Base-by-base conservation (phyloP, 2,888 invertebrate species). In the Prenolepis imparis region DNA sequence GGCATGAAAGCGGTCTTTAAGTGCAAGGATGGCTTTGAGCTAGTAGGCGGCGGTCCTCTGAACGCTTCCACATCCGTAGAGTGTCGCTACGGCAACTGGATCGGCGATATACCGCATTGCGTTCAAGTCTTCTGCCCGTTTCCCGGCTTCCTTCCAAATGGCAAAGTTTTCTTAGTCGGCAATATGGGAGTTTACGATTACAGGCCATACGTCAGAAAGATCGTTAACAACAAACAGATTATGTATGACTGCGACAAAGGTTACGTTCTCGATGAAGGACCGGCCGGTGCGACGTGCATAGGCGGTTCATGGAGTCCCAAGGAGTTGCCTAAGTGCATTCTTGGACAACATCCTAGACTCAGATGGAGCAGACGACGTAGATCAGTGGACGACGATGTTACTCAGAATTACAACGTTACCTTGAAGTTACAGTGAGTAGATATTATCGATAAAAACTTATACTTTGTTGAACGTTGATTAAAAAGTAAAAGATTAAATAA, bases 141-240 rank as follows among this genome's bases (percentile, higher is more conserved):
- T 94, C 99, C 99, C 15, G 99, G 99, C 0, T 97, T 97, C 89
- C 97, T 99, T 61, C 96, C 97, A 84, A 97, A 99, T 93, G 99
- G 99, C 0, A 98, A 98, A 95, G 98, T 99, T 0, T 95, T 99
- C 4, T 95, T 99, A 0, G 98, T 99, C 0, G 99, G 99, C 4
- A 98, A 98, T 93, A 99, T 99, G 98, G 99, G 99, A 0, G 96
- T 98, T 57, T 99, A 99, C 94, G 98, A 99, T 94, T 99, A 99
- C 93, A 96, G 98, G 75, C 98, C 98, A 0, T 99, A 99, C 94
- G 99, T 99, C 0, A 97, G 97, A 91, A 98, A 98, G 96, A 98
- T 97, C 36, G 96, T 97, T 1, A 98, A 98, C 94, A 98, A 98
- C 93, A 98, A 98, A 90, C 98, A 98, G 95, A 98, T 99, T 81